Conservation (phyloP, 2,888 invertebrate species). For the Terebella lapidaria region DNA sequence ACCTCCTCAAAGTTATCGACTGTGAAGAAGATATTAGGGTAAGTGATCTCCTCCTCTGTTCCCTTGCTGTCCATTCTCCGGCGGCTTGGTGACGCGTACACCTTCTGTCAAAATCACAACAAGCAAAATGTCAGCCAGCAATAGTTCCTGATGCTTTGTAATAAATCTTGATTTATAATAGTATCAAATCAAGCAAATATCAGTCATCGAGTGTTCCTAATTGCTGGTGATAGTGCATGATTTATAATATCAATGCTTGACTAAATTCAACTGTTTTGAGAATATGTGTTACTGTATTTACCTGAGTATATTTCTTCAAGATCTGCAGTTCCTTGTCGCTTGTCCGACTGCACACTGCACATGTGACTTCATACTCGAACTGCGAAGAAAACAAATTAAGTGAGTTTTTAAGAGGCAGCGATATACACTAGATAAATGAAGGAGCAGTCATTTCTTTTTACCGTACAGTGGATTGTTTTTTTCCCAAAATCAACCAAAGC, state of each 20-base stretch:
- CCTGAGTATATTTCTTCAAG: slow-evolving; percentile 82
- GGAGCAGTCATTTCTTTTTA: background rate
- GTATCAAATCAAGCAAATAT: no score
- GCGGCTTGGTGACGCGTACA: slow-evolving; percentile 95
- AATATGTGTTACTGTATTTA: no score
- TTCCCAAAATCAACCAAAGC: no score
- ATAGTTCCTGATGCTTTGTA: background rate
- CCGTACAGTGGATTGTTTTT: background rate
- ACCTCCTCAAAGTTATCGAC: slow-evolving; percentile 99
- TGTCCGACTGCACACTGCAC: slow-evolving; percentile 96
- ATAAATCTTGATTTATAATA: background rate
- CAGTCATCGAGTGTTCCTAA: no score
- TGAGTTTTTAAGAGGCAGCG: background rate
- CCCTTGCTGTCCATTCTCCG: slow-evolving; percentile 97
- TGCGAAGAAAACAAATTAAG: slow-evolving; percentile 33
- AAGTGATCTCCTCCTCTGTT: slow-evolving; percentile 96
- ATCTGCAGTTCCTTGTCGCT: slow-evolving; percentile 97
- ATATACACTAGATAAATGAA: background rate
- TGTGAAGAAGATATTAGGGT: slow-evolving; percentile 98
- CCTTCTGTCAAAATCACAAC: slow-evolving; percentile 58
- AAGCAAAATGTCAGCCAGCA: background rate
- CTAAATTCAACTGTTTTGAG: no score
- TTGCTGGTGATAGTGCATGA: background rate
- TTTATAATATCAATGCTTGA: background rate
- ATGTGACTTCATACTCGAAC: slow-evolving; percentile 93